Evolutionary conservation across 1,140 invertebrate species (phyloP), one percentile per base, ranked within the genome.

Genomic region (Diorhabda carinulata): DNA sequence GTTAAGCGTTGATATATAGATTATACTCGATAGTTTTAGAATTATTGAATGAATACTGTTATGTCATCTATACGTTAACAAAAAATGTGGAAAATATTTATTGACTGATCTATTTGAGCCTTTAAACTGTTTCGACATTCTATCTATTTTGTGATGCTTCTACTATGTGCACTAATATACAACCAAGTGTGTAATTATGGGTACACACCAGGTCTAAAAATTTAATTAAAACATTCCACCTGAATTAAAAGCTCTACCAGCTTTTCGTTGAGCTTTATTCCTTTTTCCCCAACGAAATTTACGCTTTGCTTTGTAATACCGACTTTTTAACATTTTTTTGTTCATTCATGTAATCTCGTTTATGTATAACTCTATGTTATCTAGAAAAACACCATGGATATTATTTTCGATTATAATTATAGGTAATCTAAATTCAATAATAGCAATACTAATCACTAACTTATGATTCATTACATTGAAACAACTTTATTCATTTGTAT

Each of bases 151-250:
- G 47, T 52, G 25, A 25, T 25, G 25, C 25, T 25, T 25, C 25
- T 25, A 25, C 25, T 25, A 25, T 25, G 25, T 25, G 25, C 47
- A n/a, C 47, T 52, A 52, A 52, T 52, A 52, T 52, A 52, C 47
- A 52, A 52, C n/a, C 47, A 52, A 52, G n/a, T 6, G 47, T 52
- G 47, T 41, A 45, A 4, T 25, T 4, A n/a, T 56, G 43, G 62
- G 62, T 64, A 43, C 43, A 40, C 47, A 43, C 41, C 62, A 44
- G 45, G 43, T 64, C 43, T 69, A 69, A 69, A 69, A 69, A 69
- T 69, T 69, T 69, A 69, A 69, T 69, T 69, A 69, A 69, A 69
- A 69, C 68, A 69, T 69, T 69, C 68, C 61, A 63, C 61, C n/a
- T 60, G 40, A 43, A 43, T 64, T 64, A 64, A 64, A 64, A 64